These are phyloP conservation scores for Idris sp. DNA, from an alignment of 1,140 invertebrate species.

Conservation along the genomic window DNA sequence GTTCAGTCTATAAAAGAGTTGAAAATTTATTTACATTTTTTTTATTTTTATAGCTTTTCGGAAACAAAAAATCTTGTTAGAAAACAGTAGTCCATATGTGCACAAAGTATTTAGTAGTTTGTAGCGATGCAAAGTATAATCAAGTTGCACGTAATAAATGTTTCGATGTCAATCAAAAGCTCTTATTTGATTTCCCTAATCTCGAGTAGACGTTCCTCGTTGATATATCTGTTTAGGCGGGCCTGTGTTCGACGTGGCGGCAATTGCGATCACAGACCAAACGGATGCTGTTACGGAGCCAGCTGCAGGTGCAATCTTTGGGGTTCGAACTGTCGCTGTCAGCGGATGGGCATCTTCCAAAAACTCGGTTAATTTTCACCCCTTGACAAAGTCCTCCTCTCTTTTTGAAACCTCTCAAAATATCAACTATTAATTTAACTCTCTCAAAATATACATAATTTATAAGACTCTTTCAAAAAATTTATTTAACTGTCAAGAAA, in stretches of 20 bases:
- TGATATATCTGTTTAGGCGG: constrained; percentile 91
- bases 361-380: constrained; percentile 85
- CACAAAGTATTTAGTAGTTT: constrained; percentile 24
- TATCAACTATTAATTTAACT: no score
- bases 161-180: constrained; percentile 68
- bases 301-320: constrained; percentile 93
- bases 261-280: constrained; percentile 90
- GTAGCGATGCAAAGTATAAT: constrained; percentile 39
- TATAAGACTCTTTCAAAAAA: no score
- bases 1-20: neutral
- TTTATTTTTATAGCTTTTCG: neutral
- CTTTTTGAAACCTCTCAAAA: no score
- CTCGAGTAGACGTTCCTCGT: constrained; percentile 87
- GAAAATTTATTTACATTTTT: neutral
- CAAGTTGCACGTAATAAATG: constrained; percentile 57
- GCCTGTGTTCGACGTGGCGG: constrained; percentile 88
- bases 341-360: constrained; percentile 92
- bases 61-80: constrained; percentile 1
- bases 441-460: no score
- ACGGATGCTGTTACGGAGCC: constrained; percentile 91
- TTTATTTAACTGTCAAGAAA: no score
- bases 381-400: constrained; percentile 5
- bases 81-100: no score
- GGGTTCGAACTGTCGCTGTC: constrained; percentile 93
- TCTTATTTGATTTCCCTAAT: constrained; percentile 77